Evolutionary conservation across 2,888 invertebrate genomes (phyloP).

Genomic region (Agrochola litura): DNA sequence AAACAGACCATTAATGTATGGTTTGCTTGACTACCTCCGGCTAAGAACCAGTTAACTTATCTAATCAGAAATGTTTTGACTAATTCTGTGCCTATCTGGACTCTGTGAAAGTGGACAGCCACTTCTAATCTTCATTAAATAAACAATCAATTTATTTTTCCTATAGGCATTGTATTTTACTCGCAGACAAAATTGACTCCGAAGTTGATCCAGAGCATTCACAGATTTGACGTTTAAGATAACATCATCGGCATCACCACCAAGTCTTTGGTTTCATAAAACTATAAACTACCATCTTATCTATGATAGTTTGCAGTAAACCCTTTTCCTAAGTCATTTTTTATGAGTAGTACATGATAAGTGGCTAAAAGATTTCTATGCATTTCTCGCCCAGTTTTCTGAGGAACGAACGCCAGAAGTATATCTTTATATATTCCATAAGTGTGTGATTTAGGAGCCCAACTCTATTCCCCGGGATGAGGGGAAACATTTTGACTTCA

Average conservation of each 20-base stretch:
- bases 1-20: too few relatives aligned
- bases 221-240: neutral
- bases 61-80: neutral
- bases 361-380: constrained; percentile 4
- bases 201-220: neutral
- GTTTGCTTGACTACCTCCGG: neutral
- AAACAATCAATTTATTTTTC: neutral
- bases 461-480: constrained; percentile 34
- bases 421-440: constrained; percentile 48
- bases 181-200: neutral
- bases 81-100: neutral
- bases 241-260: neutral
- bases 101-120: neutral
- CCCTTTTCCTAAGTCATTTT: constrained; percentile 19
- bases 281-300: constrained; percentile 28
- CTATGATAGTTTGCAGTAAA: constrained; percentile 18
- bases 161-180: neutral
- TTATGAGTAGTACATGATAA: constrained; percentile 39
- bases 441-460: constrained; percentile 56
- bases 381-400: constrained; percentile 23
- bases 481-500: constrained; percentile 53
- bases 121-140: neutral
- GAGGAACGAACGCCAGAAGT: constrained; percentile 11
- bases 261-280: neutral
- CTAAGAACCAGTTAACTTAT: neutral